These are phyloP conservation scores for Ormyrus pomaceus DNA, from an alignment of 2,888 invertebrate genomes.

Conservation along the genomic window DNA sequence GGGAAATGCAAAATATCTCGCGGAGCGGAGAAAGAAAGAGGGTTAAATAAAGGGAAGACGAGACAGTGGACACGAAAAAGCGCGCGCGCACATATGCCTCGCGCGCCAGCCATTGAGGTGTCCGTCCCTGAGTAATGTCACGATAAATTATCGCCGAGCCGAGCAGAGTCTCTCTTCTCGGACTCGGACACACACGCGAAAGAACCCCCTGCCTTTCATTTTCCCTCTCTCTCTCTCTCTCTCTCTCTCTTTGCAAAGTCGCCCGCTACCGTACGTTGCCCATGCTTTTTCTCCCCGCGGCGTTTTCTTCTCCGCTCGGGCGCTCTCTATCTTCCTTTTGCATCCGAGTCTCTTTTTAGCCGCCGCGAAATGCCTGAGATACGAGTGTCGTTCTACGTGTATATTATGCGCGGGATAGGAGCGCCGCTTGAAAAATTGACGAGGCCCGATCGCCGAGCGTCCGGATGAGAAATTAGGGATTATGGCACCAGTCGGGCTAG, in stretches of 20 bases:
- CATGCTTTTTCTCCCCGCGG: background rate
- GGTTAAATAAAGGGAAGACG: constrained; percentile 54
- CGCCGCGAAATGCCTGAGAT: background rate
- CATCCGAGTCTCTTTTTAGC: constrained; percentile 1
- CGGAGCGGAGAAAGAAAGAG: constrained; percentile 4
- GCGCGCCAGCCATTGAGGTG: constrained; percentile 68
- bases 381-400: too few species aligned
- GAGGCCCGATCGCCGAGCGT: background rate
- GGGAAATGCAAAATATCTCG: constrained; percentile 5
- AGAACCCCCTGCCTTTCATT: constrained; percentile 13
- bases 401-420: too few species aligned
- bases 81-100: constrained; percentile 55
- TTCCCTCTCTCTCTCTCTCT: constrained; percentile 17
- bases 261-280: background rate
- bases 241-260: background rate
- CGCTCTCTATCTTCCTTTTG: constrained; percentile 24
- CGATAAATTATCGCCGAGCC: constrained; percentile 69
- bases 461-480: background rate
- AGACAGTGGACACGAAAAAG: constrained; percentile 34
- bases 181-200: constrained; percentile 55
- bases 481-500: background rate
- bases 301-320: background rate
- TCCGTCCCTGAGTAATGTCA: constrained; percentile 72
- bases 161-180: constrained; percentile 13
- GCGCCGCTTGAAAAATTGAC: too few species aligned